Evolutionary conservation across 2,888 invertebrate genomes (phyloP), one percentile per base, ranked within the genome.

Genomic region (Biston betularia): DNA sequence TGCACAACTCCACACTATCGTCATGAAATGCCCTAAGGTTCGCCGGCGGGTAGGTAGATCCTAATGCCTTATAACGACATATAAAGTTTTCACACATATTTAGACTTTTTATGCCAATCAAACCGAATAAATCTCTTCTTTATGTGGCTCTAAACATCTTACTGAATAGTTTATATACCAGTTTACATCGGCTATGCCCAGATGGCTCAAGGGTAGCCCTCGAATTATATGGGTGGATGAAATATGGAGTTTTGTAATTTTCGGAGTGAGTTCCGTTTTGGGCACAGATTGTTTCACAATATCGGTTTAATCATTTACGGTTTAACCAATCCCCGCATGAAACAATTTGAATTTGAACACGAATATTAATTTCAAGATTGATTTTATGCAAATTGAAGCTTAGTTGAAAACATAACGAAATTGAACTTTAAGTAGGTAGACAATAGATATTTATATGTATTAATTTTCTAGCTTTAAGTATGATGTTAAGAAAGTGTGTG

Each of bases 261-360:
- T 52, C 44, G 46, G 62, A 55, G 61, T 38, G 60, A 56, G 44
- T 61, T 34, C 52, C 44, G 55, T 44, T 54, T 42, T 45, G 42
- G 54, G 34, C 38, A 53, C 48, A 71, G 62, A 82, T 83, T 83
- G 82, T 84, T 83, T 84, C 80, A 38, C 76, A 77, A 78, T 83
- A 82, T 76, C 73, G 75, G 61, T 71, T 65, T 64, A 75, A 79
- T 75, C 73, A 69, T 79, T 79, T 73, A 64, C 73, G 77, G 78
- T 79, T 79, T 75, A 79, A 71, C 72, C 72, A 71, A 80, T 79
- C 77, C 75, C 74, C 72, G 69, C 76, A 81, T 78, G 77, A 78
- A 84, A 85, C 77, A 77, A 78, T 77, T 49, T 33, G 40, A 77
- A 78, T 77, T 49, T 33, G 40, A 58, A 42, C 49, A 38, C 46